Conservation (phyloP, 2,113 vertebrate genomes). For the Motacilla alba region DNA sequence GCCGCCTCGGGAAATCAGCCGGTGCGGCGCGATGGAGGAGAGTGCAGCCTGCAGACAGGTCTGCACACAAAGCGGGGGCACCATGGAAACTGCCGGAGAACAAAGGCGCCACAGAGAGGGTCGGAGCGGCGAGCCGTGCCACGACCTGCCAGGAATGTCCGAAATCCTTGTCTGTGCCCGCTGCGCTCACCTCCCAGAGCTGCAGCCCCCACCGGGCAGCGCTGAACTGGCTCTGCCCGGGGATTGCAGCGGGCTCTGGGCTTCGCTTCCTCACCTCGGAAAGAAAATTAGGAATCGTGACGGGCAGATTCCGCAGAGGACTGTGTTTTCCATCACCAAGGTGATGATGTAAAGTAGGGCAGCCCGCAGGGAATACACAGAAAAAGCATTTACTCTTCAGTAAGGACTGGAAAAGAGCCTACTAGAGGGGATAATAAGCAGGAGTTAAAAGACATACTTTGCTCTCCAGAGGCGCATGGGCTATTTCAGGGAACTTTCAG, state of each 20-base stretch:
- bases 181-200: accelerated
- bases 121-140: background rate
- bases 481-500: background rate
- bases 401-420: background rate
- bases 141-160: background rate
- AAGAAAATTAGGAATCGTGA: background rate
- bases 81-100: constrained; percentile 45
- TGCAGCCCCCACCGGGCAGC: accelerated
- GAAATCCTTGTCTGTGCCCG: background rate
- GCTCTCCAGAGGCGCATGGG: background rate
- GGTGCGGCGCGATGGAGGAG: background rate
- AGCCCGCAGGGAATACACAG: background rate
- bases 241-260: background rate
- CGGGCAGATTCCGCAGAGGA: background rate
- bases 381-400: background rate
- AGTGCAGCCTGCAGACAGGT: background rate
- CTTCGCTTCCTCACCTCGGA: background rate
- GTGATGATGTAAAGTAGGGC: constrained; percentile 27
- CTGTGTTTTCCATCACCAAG: background rate
- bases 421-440: background rate
- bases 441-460: background rate
- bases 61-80: background rate
- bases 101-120: background rate
- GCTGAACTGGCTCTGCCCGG: background rate
- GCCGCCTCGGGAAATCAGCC: background rate